These are phyloP conservation scores for Dermatophagoides farinae DNA, from an alignment of 1,140 invertebrate species.

Conservation along the genomic window DNA sequence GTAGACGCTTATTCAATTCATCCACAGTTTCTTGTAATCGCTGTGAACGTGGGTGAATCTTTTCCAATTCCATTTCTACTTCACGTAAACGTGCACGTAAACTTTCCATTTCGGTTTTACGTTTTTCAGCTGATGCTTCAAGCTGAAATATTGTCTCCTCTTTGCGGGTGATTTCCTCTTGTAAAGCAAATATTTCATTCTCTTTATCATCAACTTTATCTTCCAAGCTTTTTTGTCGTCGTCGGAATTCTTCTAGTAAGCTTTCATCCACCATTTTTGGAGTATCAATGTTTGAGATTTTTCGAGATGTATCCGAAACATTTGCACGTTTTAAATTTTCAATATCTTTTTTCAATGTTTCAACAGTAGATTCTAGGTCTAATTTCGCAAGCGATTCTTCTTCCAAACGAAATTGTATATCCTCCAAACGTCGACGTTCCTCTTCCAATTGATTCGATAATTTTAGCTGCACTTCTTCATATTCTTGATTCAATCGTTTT, in stretches of 20 bases:
- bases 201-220: conserved; percentile 10
- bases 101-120: conserved; percentile 8
- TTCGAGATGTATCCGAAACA: background rate
- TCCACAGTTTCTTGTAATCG: conserved; percentile 13
- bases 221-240: conserved; percentile 15
- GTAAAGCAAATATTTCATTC: conserved; percentile 8
- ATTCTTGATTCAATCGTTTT: conserved; percentile 28
- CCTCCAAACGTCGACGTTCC: conserved; percentile 67
- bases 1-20: conserved; percentile 15
- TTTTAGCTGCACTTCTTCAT: conserved; percentile 42
- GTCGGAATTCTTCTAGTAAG: conserved; percentile 7
- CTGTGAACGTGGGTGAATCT: background rate
- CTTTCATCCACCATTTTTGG: conserved; percentile 11
- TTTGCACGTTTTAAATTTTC: conserved; percentile 15
- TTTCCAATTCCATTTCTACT: conserved; percentile 12
- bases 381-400: conserved; percentile 58
- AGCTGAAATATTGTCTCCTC: conserved; percentile 14
- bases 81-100: conserved; percentile 10
- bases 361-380: conserved; percentile 46
- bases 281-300: background rate
- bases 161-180: conserved; percentile 15
- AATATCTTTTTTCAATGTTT: conserved; percentile 9
- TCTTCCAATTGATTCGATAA: conserved; percentile 52
- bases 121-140: conserved; percentile 9
- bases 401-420: conserved; percentile 71